Base-by-base conservation (phyloP, 2,113 vertebrate species). In the Ibidorhyncha struthersii region DNA sequence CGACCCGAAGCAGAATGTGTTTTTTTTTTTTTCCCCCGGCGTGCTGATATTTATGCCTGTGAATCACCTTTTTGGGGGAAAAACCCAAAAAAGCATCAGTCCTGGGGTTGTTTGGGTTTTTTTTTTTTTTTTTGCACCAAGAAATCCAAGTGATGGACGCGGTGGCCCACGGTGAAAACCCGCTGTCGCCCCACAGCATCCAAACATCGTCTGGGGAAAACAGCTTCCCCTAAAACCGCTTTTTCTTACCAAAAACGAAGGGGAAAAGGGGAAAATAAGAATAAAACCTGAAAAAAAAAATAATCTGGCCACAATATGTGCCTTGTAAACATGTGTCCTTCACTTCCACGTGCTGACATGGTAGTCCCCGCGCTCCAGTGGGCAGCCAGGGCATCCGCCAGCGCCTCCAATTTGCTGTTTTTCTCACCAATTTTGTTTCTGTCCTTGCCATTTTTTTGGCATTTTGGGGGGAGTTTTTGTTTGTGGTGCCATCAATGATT, bases 291-390 rank as follows among this genome's bases (percentile, higher is more conserved):
- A 43, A 85, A 73, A 92, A 85, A 83, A 40, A 45, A 59, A 29
- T 27, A 58, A 76, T 93, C 72, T 82, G 95, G 97, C 96, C 96
- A 97, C 97, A 97, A 97, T 96, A 96, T 96, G 96, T 97, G 97
- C 98, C 97, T 95, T 98, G 97, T 97, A 97, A 97, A 98, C 95
- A 86, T 65, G 92, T 91, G 97, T 98, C 97, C 95, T 94, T 97
- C 96, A 14, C 71, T 87, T 73, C 70, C 9, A 9, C 1, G 9
- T 1, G 1, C 92, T 11, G 41, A 6, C 25, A 0, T 30, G 32
- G 86, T 38, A 71, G 63, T 67, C 43, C 91, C 67, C 2, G 1
- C 0, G 29, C 83, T 78, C 80, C 83, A 10, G 1, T 3, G 62
- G 90, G 87, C 90, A 66, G 59, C 65, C 3, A 8, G 77, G 88